phyloP scores from a whole-genome alignment of 1,140 invertebrate genomes.

The Lordiphosa mommai region DNA sequence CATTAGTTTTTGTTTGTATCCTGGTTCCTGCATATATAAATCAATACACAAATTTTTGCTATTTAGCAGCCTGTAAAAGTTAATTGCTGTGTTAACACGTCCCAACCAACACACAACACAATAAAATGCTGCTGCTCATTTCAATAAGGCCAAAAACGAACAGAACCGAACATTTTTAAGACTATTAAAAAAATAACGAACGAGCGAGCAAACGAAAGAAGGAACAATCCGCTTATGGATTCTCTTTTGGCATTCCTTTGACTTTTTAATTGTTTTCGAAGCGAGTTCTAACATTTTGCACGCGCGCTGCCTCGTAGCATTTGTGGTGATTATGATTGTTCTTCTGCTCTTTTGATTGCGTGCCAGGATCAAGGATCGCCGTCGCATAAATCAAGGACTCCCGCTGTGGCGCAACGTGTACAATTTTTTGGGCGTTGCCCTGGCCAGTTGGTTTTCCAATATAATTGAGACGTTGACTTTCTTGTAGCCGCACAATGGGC shows the following conservation, averaged over 20 bases:
- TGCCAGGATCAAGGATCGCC: constrained; percentile 64
- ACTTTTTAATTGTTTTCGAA: constrained; percentile 24
- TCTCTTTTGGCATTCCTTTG: constrained; percentile 4
- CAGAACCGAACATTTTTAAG: constrained; percentile 49
- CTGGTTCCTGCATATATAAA: constrained; percentile 52
- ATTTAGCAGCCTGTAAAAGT: constrained; percentile 58
- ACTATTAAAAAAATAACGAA: constrained; percentile 45
- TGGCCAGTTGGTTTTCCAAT: constrained; percentile 13
- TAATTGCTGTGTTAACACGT: constrained; percentile 73
- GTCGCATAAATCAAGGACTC: constrained; percentile 69
- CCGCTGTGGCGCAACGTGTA: constrained; percentile 56
- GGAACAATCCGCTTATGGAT: constrained; percentile 56
- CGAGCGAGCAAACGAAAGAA: constrained; percentile 9
- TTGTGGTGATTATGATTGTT: constrained; percentile 48
- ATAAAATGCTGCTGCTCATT: constrained; percentile 45
- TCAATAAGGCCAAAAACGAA: constrained; percentile 54
- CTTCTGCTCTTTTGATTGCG: constrained; percentile 43
- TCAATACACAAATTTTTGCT: constrained; percentile 44
- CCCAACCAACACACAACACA: constrained; percentile 25
- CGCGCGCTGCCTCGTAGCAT: constrained; percentile 43
- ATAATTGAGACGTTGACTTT: constrained; percentile 64
- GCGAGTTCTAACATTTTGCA: constrained; percentile 53
- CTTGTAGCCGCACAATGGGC: constrained; percentile 32
- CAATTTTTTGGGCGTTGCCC: constrained; percentile 7
- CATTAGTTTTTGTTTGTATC: constrained; percentile 20